Base-by-base conservation (phyloP, 2,888 invertebrate genomes). In the Glaucopsyche alexis region DNA sequence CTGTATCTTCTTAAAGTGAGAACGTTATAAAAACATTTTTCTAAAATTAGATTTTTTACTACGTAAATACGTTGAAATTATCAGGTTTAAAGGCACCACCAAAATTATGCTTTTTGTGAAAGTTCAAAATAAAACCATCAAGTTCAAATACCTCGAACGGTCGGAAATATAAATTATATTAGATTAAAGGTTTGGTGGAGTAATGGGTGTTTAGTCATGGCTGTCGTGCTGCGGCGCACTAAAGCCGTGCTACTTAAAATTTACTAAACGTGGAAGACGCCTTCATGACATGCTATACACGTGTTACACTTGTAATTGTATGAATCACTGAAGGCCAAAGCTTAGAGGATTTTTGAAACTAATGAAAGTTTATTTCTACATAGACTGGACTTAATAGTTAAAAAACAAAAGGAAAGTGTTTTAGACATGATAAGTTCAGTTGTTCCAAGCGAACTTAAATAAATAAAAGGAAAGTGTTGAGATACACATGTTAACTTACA, bases 91-190 rank as follows among this genome's bases (percentile, higher is more conserved):
- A 3, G 5, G 9, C 55, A 16, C 4, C 4, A 19, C 13, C 11
- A 13, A 9, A 14, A 14, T n/a, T 40, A 65, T n/a, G 40, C 8
- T 40, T 42, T 16, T 65, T 6, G 40, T 8, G 16, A n/a, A 8
- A 38, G 60, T 60, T 13, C 29, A 60, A 60, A 65, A 65, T 66
- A 42, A 42, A 66, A 66, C n/a, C 60, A 40, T 66, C 66, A 65
- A 40, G 40, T 50, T 72, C 76, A 80, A 84, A 83, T 84, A 84
- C 84, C 84, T 84, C 82, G 84, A 86, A 85, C 84, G 82, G 87
- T 86, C 84, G 86, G 87, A 88, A 85, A 84, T 85, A 88, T 84
- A 86, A 88, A 88, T 89, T 87, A 86, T 86, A 86, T 87, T 85
- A 85, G 84, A 87, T 87, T 83, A 82, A 82, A 79, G 87, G 84